Base-by-base conservation (phyloP, 2,113 vertebrate genomes). In the Odontesthes bonariensis region DNA sequence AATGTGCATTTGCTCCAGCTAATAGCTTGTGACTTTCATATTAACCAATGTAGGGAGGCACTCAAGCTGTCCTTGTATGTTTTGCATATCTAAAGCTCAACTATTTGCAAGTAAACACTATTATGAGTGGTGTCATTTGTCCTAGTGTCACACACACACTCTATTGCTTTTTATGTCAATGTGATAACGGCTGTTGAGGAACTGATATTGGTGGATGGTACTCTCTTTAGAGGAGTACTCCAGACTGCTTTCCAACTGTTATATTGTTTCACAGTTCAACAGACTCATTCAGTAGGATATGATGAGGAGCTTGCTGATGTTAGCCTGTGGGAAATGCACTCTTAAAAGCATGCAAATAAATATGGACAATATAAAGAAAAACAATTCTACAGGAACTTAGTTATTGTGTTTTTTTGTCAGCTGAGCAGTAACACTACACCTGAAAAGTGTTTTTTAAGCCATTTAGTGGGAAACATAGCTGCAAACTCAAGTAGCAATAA, bases 381-480 rank as follows among this genome's bases (percentile, higher is more conserved):
- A 66, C 54, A 55, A 72, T 32, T 81, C 38, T 75, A 67, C 27
- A 51, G 46, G 16, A 68, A 49, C 63, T 31, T 55, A 27, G 57
- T 67, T 71, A 80, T 77, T 83, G 60, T 63, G 54, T 47, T 61
- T 32, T 84, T 73, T 79, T 87, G 80, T 79, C 80, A 83, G 79
- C 59, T 23, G 59, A 86, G 75, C 77, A 64, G 61, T 69, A 80
- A 73, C 73, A 64, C 86, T 60, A 73, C 82, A 87, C 88, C 88
- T 81, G 73, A 84, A 82, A 71, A 79, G 58, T 84, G 79, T 87
- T 93, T 93, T 91, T 91, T 91, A 81, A 86, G 65, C 79, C 35
- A 62, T 87, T 89, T 85, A 65, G 73, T 73, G 69, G 33, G 84
- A 89, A 91, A 91, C 86, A 90, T 83, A 86, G 89, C 83, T 75